A percentile compares a stretch with the other conserved stretches of the same genome.
These are phyloP conservation scores for Pseudeuparius sepicola DNA, from an alignment of 2,888 invertebrate genomes.

Conservation along the genomic window DNA sequence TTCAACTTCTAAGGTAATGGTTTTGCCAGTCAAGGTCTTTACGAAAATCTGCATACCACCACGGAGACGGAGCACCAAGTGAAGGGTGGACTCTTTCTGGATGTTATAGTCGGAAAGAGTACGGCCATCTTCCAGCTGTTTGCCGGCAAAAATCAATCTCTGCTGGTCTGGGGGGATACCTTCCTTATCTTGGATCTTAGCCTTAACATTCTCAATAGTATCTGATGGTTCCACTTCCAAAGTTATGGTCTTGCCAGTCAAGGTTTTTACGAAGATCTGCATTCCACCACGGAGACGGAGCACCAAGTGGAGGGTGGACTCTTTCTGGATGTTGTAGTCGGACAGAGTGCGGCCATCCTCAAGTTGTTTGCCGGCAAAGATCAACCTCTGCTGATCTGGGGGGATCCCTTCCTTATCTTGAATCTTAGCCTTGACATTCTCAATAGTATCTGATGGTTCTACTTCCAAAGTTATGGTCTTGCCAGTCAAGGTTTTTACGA, in stretches of 20 bases:
- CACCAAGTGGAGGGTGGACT: constrained; percentile 88
- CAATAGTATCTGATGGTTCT: constrained; percentile 52
- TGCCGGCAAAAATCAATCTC: constrained; percentile 52
- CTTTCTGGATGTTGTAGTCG: constrained; percentile 89
- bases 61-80: constrained; percentile 76
- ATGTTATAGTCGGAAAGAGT: constrained; percentile 87
- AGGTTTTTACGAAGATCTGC: constrained; percentile 50
- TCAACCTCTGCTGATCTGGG: constrained; percentile 44
- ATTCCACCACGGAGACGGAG: constrained; percentile 86
- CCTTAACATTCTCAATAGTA: constrained; percentile 57
- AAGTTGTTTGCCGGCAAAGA: constrained; percentile 53
- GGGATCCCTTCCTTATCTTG: constrained; percentile 75
- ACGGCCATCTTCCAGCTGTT: constrained; percentile 74
- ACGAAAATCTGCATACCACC: constrained; percentile 33
- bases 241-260: constrained; percentile 48
- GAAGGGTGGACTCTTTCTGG: constrained; percentile 88
- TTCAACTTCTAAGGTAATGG: constrained; percentile 46
- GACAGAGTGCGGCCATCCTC: constrained; percentile 87
- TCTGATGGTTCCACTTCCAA: constrained; percentile 50
- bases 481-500: constrained; percentile 48
- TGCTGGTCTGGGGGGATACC: constrained; percentile 46
- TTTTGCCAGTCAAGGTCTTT: constrained; percentile 43
- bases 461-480: constrained; percentile 46
- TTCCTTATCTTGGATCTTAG: constrained; percentile 43
- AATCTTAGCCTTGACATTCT: constrained; percentile 50